A percentile compares a stretch with the other conserved stretches of the same genome.
Evolutionary conservation across 2,888 invertebrate genomes (phyloP).

Genomic region (Charanyca ferruginea): DNA sequence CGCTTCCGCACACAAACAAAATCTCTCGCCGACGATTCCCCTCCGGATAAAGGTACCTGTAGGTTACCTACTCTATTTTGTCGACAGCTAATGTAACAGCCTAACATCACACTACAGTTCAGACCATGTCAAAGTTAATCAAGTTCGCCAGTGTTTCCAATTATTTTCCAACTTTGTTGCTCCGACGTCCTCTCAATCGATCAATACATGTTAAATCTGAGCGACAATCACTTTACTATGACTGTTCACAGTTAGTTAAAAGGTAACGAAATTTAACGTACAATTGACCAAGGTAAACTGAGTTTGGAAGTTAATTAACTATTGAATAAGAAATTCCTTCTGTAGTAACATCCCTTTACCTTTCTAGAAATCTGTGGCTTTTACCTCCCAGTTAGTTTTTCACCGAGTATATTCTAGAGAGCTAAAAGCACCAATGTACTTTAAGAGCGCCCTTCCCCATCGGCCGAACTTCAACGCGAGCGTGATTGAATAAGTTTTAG

Average conservation of each 20-base stretch:
- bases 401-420: background rate
- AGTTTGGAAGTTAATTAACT: background rate
- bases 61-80: conserved; percentile 25
- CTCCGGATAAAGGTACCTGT: conserved; percentile 15
- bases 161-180: conserved; percentile 2
- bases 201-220: background rate
- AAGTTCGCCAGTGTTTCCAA: conserved; percentile 14
- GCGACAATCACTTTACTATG: background rate
- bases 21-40: conserved; percentile 25
- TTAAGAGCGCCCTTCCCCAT: too few species aligned
- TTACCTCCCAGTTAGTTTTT: background rate
- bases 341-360: too few species aligned
- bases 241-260: background rate
- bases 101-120: conserved; percentile 7
- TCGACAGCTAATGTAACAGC: conserved; percentile 13
- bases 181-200: background rate
- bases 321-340: background rate
- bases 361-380: too few species aligned
- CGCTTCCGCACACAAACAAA: conserved; percentile 42
- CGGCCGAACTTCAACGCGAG: too few species aligned
- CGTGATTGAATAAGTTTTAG: too few species aligned
- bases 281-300: background rate
- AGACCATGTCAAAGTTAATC: conserved; percentile 10
- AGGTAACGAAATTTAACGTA: background rate
- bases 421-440: too few species aligned